Evolutionary conservation across 2,797 vertebrate species (phyloP).

Genomic region (Melanogrammus aeglefinus): DNA sequence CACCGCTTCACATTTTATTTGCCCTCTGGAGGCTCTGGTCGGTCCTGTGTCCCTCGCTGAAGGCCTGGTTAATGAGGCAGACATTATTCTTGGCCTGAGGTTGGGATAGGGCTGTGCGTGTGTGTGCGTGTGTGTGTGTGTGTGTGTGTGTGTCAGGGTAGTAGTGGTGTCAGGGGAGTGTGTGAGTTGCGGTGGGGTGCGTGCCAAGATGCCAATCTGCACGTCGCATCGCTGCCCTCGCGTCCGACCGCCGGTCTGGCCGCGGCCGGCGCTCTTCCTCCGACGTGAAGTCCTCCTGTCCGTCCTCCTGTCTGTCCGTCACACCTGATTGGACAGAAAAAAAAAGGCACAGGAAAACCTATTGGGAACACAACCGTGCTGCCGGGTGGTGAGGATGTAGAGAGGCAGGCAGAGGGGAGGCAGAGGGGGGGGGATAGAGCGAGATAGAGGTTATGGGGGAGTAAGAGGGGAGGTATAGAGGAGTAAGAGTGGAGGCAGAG

Average conservation of each 20-base stretch:
- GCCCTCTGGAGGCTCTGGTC: conserved; percentile 46
- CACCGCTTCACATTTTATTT: conserved; percentile 34
- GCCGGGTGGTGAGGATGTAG: too few relatives aligned
- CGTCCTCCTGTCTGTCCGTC: conserved; percentile 44
- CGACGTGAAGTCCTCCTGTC: conserved; percentile 56
- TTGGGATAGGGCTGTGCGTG: background rate
- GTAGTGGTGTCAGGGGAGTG: background rate
- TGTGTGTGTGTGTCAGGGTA: background rate
- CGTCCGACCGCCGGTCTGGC: conserved; percentile 50
- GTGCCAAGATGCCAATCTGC: conserved; percentile 58
- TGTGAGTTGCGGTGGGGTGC: too few relatives aligned
- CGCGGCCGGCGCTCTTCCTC: conserved; percentile 40
- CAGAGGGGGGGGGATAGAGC: too few relatives aligned
- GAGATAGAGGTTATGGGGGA: too few relatives aligned
- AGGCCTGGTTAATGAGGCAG: conserved; percentile 54
- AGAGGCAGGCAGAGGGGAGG: too few relatives aligned
- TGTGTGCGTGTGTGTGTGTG: too few relatives aligned
- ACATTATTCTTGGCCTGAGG: conserved; percentile 55
- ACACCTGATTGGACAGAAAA: conserved; percentile 44
- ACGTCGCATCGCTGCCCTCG: conserved; percentile 42
- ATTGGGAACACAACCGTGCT: too few relatives aligned
- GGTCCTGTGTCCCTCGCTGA: conserved; percentile 41
- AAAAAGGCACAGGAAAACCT: conserved; percentile 14
- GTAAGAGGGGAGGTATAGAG: too few relatives aligned
- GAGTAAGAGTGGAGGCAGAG: too few relatives aligned